These are phyloP conservation scores for Akabosia matsudoensis DNA, from an alignment of 1,140 invertebrate genomes.

Conservation along the genomic window DNA sequence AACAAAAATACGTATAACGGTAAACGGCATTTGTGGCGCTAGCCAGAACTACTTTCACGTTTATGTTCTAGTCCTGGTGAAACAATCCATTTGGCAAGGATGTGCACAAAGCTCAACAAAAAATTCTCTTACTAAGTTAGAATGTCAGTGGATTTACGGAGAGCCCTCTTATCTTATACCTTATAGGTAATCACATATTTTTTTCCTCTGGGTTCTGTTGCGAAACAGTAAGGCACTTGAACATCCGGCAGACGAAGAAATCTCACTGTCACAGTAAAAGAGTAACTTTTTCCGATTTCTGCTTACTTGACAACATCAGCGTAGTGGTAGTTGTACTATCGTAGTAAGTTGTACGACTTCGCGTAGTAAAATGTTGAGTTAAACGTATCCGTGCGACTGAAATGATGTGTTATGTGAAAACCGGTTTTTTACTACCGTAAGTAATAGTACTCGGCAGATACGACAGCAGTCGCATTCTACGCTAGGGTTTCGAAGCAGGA, in stretches of 20 bases:
- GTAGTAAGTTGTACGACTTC: background rate
- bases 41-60: background rate
- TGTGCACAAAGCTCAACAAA: slow-evolving; percentile 8
- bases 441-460: background rate
- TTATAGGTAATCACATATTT: background rate
- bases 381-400: background rate
- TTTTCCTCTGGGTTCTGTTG: background rate
- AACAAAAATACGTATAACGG: no score
- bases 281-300: no score
- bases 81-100: slow-evolving; percentile 12
- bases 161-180: no score
- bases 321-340: background rate
- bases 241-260: no score
- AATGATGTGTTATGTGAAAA: no score
- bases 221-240: slow-evolving; percentile 14
- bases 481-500: no score
- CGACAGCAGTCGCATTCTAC: no score
- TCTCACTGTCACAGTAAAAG: no score
- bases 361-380: background rate
- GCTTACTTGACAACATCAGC: no score
- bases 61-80: background rate
- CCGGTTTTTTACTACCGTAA: slow-evolving; percentile 9
- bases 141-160: slow-evolving; percentile 6
- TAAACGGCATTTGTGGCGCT: slow-evolving; percentile 15
- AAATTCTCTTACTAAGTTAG: slow-evolving; percentile 18